Conservation (phyloP, 2,113 vertebrate species). For the Brienomyrus longianalis region DNA sequence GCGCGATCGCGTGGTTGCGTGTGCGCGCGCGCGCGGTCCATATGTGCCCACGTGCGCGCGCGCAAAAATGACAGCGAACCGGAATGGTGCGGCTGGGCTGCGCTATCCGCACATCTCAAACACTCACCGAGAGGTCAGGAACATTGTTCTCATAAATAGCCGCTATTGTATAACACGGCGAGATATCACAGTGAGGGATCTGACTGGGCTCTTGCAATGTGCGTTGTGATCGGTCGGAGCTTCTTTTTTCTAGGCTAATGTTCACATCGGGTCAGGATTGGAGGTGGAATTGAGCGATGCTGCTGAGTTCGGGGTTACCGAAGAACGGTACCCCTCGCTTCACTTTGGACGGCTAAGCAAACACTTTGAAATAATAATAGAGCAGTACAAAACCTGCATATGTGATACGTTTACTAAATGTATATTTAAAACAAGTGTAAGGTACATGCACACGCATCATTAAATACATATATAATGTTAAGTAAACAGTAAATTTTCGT, state of each 20-base stretch:
- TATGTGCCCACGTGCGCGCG: conserved; percentile 4
- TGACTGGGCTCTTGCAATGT: not conserved
- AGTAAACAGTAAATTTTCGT: not conserved
- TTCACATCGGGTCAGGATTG: not conserved
- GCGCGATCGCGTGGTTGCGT: conserved; percentile 20
- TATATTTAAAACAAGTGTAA: not conserved
- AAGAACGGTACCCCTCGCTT: not conserved
- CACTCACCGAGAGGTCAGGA: not conserved
- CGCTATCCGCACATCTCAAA: not conserved
- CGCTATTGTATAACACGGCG: conserved; percentile 13
- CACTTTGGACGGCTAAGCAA: not conserved
- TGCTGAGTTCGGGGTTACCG: not conserved
- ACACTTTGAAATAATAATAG: not conserved
- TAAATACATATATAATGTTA: not conserved
- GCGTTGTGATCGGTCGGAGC: not conserved
- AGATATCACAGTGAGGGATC: not conserved
- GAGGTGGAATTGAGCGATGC: not conserved
- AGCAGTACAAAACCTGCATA: not conserved
- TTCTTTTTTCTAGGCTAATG: not conserved
- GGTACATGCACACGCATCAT: not conserved
- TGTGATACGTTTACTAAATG: not conserved
- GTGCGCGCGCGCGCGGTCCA: not conserved
- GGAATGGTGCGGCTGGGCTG: not conserved
- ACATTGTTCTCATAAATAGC: conserved; percentile 11
- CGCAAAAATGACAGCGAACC: not conserved